These are phyloP conservation scores for Myiotriccus ornatus DNA, from an alignment of 2,797 vertebrate species.

Conservation along the genomic window DNA sequence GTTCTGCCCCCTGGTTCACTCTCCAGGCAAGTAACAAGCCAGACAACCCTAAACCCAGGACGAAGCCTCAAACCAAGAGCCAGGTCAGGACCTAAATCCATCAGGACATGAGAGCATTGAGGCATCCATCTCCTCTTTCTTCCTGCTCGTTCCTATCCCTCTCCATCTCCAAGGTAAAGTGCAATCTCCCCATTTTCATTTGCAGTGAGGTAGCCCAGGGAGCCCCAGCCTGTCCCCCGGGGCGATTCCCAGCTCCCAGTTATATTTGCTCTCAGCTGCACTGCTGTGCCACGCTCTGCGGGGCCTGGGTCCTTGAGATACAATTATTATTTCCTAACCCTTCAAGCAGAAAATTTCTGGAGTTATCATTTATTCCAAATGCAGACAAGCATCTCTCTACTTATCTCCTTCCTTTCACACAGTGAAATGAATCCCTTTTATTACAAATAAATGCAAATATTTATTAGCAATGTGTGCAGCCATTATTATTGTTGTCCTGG, in stretches of 20 bases:
- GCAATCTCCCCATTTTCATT: not conserved
- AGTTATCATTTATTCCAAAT: conserved; percentile 12
- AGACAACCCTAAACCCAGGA: not conserved
- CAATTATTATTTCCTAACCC: conserved; percentile 16
- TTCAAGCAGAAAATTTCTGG: conserved; percentile 10
- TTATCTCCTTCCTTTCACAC: conserved; percentile 12
- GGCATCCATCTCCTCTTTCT: not conserved
- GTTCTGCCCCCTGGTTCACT: not conserved
- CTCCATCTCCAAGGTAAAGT: not conserved
- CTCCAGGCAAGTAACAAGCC: not conserved
- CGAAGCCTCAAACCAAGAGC: not conserved
- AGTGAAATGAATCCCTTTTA: conserved; percentile 45
- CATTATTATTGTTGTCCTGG: conserved; percentile 63
- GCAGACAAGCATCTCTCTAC: not conserved
- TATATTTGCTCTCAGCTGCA: not conserved
- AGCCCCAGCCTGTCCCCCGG: not conserved
- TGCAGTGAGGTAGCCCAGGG: not conserved
- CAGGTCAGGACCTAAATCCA: not conserved
- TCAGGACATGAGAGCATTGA: accelerated
- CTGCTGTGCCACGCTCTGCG: not conserved
- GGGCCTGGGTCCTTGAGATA: not conserved
- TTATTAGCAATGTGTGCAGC: conserved; percentile 65
- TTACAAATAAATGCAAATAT: conserved; percentile 65
- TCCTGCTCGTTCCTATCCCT: not conserved
- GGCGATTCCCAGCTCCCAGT: not conserved